Percentiles rank a stretch among this genome's conserved stretches.
Evolutionary conservation across 1,140 invertebrate genomes (phyloP).

Genomic region (Colletes latitarsis): DNA sequence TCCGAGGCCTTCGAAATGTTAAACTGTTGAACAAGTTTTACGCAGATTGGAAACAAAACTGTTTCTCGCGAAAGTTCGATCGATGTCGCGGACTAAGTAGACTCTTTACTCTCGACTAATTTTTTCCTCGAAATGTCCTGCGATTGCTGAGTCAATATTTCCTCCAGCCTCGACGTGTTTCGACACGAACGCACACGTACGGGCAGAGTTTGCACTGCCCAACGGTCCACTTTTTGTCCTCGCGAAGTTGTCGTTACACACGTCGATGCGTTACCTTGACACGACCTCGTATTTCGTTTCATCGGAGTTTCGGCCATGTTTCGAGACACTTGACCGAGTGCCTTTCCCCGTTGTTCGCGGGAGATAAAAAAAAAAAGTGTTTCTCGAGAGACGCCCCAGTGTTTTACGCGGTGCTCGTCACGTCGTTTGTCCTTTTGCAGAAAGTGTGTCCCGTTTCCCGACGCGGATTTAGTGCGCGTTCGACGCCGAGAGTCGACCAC

Average conservation of each 20-base stretch:
- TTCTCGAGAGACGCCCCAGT: neutral
- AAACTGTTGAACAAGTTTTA: no score
- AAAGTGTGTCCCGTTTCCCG: neutral
- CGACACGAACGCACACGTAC: no score
- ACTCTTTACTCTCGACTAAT: no score
- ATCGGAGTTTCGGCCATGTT: conserved; percentile 3
- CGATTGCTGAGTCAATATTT: no score
- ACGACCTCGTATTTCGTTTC: neutral
- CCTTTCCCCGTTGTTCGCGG: neutral
- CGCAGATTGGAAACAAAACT: no score
- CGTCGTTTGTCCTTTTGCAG: neutral
- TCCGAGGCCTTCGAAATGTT: no score
- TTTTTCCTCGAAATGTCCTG: no score
- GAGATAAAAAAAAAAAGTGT: conserved; percentile 1
- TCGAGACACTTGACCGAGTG: conserved; percentile 29
- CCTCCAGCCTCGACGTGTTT: no score
- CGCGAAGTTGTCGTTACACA: neutral
- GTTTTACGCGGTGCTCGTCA: no score
- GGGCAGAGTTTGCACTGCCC: neutral
- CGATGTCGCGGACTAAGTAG: no score
- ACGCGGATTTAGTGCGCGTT: conserved; percentile 22
- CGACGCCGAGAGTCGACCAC: conserved; percentile 25
- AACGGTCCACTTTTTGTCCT: conserved; percentile 18
- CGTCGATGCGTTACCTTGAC: conserved; percentile 23
- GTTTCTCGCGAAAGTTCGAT: no score